Conservation (phyloP, 1,140 invertebrate genomes). For the Leucophenga varia region DNA sequence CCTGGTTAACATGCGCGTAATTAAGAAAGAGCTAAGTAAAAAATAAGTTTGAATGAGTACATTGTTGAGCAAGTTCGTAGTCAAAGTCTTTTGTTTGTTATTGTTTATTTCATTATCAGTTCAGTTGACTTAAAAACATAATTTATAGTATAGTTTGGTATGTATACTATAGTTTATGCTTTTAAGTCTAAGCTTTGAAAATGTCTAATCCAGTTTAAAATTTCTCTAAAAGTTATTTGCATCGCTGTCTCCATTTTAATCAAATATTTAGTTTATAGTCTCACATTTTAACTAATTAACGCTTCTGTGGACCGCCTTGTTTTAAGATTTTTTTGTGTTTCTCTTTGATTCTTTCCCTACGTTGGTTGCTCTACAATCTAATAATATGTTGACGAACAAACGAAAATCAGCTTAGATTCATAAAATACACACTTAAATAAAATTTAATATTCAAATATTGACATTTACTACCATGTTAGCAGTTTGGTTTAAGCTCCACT, state of each 20-base stretch:
- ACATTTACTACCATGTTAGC: conserved; percentile 55
- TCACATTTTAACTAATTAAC: conserved; percentile 53
- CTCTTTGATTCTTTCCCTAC: conserved; percentile 1
- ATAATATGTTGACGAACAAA: conserved; percentile 36
- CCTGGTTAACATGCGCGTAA: no score
- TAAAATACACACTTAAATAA: conserved; percentile 55
- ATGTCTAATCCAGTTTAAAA: no score
- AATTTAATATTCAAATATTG: conserved; percentile 56
- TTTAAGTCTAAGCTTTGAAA: no score
- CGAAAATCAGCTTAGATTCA: conserved; percentile 51
- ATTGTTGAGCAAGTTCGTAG: conserved; percentile 21
- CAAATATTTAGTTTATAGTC: conserved; percentile 53
- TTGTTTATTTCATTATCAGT: conserved; percentile 16
- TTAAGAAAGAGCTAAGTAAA: no score
- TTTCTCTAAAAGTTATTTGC: no score
- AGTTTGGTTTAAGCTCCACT: conserved; percentile 10
- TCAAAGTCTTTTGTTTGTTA: conserved; percentile 16
- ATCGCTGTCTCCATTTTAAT: conserved; percentile 39
- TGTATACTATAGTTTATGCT: no score
- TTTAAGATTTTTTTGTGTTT: conserved; percentile 13
- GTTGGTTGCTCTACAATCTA: no score
- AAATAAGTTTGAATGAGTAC: no score
- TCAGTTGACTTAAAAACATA: conserved; percentile 5
- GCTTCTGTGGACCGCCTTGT: conserved; percentile 40
- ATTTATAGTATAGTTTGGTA: conserved; percentile 1